Evolutionary conservation across 2,888 invertebrate species (phyloP).

Genomic region (Xestoiulus laeticollis): DNA sequence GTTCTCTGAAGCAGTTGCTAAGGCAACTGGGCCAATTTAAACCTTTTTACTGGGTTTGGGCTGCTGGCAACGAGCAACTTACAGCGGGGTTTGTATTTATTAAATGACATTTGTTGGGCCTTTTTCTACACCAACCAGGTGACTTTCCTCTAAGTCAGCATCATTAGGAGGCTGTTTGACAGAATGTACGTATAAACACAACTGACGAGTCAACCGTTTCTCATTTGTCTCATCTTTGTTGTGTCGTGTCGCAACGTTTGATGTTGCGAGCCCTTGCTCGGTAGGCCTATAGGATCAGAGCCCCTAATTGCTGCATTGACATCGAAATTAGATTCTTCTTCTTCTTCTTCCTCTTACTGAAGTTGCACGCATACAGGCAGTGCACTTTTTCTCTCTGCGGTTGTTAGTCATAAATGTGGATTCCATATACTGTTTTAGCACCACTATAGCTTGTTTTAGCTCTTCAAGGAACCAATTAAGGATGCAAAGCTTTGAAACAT

Average conservation of each 20-base stretch:
- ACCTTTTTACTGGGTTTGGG: neutral
- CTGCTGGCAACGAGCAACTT: neutral
- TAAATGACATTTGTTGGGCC: neutral
- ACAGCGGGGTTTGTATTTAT: neutral
- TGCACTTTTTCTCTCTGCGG: too few relatives aligned
- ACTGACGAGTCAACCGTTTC: neutral
- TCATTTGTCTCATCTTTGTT: neutral
- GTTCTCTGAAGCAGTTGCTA: neutral
- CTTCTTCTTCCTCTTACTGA: neutral
- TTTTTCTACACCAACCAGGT: constrained; percentile 31
- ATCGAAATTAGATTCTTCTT: neutral
- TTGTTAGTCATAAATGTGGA: too few relatives aligned
- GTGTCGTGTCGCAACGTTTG: neutral
- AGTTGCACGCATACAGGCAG: too few relatives aligned
- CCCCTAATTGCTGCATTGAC: neutral
- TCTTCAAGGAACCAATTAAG: too few relatives aligned
- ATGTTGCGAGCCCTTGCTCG: neutral
- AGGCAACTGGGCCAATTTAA: neutral
- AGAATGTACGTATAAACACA: neutral
- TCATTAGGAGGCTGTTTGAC: constrained; percentile 5
- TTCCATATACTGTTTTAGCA: too few relatives aligned
- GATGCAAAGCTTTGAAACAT: too few relatives aligned
- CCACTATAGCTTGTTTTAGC: too few relatives aligned
- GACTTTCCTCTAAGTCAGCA: neutral
- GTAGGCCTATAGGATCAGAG: neutral